Conservation (phyloP, 2,113 vertebrate species). For the Oxyura jamaicensis region DNA sequence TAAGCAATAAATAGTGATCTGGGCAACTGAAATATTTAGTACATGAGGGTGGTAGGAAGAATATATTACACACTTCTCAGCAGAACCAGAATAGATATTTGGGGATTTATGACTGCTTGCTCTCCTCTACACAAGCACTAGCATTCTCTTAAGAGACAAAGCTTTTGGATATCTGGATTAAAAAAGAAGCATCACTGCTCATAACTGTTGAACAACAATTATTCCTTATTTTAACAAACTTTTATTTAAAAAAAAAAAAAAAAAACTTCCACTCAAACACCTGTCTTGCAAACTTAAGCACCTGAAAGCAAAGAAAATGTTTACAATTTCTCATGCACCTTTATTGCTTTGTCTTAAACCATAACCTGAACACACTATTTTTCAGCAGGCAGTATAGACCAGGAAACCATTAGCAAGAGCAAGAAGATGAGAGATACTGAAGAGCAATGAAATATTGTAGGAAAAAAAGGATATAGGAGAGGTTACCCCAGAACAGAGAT, state of each 20-base stretch:
- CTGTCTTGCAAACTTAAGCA: not conserved
- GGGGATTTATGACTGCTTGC: not conserved
- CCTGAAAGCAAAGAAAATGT: not conserved
- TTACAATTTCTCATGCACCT: not conserved
- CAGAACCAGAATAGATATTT: not conserved
- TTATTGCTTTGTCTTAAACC: not conserved
- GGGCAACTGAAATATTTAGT: constrained; percentile 2
- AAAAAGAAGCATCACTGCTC: not conserved
- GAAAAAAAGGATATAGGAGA: not conserved
- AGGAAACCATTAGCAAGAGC: not conserved
- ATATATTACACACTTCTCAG: not conserved
- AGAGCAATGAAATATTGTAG: not conserved
- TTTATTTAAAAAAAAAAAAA: not conserved
- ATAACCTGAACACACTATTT: not conserved
- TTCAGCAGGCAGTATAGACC: not conserved
- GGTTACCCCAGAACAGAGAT: not conserved
- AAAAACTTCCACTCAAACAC: not conserved
- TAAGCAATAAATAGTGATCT: not conserved
- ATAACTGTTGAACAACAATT: not conserved
- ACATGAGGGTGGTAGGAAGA: not conserved
- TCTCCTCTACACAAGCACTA: not conserved
- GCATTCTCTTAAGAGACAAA: not conserved
- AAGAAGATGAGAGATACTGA: not conserved
- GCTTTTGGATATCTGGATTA: not conserved
- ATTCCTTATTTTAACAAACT: not conserved